A percentile compares a stretch with the other conserved stretches of the same genome.
phyloP scores from a whole-genome alignment of 2,888 invertebrate genomes.

The Drosophila paramelanica region DNA sequence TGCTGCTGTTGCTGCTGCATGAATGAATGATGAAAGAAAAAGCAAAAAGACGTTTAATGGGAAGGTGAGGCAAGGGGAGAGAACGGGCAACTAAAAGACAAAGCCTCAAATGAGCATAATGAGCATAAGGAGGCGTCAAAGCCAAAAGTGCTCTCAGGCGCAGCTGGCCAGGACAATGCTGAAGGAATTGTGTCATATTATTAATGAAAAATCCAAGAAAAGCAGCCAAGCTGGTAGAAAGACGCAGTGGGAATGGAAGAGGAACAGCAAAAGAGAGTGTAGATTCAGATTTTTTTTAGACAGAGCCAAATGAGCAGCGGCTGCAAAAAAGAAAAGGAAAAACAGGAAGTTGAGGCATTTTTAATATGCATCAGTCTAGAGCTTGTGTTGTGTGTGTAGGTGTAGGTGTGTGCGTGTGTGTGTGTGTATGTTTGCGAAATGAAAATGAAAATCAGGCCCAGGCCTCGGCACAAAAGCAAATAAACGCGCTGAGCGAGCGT shows the following conservation, averaged over 20 bases:
- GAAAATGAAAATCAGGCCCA: constrained; percentile 75
- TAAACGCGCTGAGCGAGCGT: constrained; percentile 70
- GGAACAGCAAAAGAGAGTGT: constrained; percentile 4
- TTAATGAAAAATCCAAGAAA: constrained; percentile 65
- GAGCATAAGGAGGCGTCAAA: constrained; percentile 76
- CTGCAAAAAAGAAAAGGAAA: constrained; percentile 34
- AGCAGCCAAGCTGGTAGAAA: background rate
- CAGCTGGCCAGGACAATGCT: constrained; percentile 72
- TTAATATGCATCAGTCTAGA: constrained; percentile 73
- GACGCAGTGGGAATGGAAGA: background rate
- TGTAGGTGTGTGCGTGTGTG: constrained; percentile 22
- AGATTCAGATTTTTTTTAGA: constrained; percentile 42
- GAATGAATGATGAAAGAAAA: constrained; percentile 79
- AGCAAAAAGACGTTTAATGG: constrained; percentile 58
- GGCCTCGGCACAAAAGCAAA: constrained; percentile 67
- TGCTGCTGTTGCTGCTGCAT: constrained; percentile 28
- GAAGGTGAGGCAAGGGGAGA: constrained; percentile 12
- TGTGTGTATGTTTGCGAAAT: constrained; percentile 48
- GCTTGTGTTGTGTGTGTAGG: constrained; percentile 18
- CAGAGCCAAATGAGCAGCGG: constrained; percentile 62
- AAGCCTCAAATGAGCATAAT: constrained; percentile 81
- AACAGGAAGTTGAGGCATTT: constrained; percentile 69
- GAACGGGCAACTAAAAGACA: constrained; percentile 55
- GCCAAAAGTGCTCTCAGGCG: constrained; percentile 79
- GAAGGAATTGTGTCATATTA: constrained; percentile 77